Evolutionary conservation across 2,888 invertebrate genomes (phyloP).

Genomic region (Sepioteuthis lessoniana): DNA sequence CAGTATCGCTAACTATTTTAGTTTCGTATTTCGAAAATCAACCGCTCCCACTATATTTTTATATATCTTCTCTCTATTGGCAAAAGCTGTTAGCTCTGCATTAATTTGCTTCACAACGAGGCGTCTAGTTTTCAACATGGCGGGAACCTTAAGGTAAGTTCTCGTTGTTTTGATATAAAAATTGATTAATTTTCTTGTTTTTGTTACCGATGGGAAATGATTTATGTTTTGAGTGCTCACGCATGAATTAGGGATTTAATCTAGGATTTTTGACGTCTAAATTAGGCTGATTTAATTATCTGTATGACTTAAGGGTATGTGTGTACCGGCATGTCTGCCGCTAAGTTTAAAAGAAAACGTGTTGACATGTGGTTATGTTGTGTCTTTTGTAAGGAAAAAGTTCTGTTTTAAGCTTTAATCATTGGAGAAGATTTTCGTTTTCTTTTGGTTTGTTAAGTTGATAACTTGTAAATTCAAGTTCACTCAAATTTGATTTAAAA

Average conservation of each 20-base stretch:
- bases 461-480: not conserved
- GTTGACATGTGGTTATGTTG: not conserved
- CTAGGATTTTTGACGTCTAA: not conserved
- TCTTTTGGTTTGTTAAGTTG: too few relatives aligned
- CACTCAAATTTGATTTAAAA: not conserved
- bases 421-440: not conserved
- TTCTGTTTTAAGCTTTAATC: not conserved
- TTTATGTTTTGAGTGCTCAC: not conserved
- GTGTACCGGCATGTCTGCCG: not conserved
- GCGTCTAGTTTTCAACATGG: not conserved
- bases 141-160: conserved; percentile 1
- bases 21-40: not conserved
- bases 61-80: not conserved
- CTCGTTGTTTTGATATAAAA: not conserved
- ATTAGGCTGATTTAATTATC: not conserved
- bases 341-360: not conserved
- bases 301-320: not conserved
- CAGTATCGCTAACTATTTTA: not conserved
- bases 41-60: not conserved
- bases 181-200: not conserved
- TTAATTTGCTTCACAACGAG: not conserved
- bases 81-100: not conserved
- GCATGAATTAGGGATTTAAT: not conserved
- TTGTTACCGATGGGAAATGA: not conserved
- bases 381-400: not conserved